These are phyloP conservation scores for Sebastes steindachneri DNA, from an alignment of 2,797 vertebrate genomes.

Conservation along the genomic window DNA sequence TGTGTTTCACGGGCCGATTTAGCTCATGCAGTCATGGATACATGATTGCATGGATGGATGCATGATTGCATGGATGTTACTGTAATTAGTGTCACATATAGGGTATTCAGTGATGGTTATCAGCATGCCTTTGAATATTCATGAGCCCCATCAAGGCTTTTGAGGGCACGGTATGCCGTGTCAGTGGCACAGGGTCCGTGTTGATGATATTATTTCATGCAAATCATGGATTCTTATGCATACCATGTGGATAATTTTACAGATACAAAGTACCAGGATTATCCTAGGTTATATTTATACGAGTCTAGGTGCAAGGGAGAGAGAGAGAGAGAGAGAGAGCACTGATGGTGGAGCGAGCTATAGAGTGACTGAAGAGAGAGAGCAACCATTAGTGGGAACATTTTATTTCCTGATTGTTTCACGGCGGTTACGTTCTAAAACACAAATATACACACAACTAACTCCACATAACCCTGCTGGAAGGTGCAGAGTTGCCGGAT, in stretches of 20 bases:
- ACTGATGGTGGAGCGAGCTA: too few species aligned
- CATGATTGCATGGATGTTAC: not conserved
- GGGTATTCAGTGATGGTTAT: not conserved
- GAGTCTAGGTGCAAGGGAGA: not conserved
- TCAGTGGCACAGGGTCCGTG: not conserved
- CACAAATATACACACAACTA: not conserved
- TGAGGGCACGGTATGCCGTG: not conserved
- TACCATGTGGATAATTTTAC: not conserved
- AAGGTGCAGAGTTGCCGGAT: too few species aligned
- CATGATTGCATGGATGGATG: not conserved
- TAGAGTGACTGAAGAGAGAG: not conserved
- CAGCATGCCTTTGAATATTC: conserved; percentile 6
- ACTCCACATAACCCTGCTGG: too few species aligned
- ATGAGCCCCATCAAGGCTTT: not conserved
- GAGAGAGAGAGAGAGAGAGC: too few species aligned
- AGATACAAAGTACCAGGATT: not conserved
- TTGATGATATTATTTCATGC: not conserved
- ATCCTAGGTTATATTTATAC: not conserved
- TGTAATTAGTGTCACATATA: not conserved
- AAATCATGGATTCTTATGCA: not conserved
- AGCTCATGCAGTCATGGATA: not conserved
- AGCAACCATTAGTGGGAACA: not conserved
- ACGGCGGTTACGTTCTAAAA: not conserved
- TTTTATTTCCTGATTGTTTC: too few species aligned
- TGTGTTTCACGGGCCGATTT: conserved; percentile 23